Base-by-base conservation (phyloP, 37 sponge, comb jelly and placozoan species). In the Diacarnus erythraeanus region DNA sequence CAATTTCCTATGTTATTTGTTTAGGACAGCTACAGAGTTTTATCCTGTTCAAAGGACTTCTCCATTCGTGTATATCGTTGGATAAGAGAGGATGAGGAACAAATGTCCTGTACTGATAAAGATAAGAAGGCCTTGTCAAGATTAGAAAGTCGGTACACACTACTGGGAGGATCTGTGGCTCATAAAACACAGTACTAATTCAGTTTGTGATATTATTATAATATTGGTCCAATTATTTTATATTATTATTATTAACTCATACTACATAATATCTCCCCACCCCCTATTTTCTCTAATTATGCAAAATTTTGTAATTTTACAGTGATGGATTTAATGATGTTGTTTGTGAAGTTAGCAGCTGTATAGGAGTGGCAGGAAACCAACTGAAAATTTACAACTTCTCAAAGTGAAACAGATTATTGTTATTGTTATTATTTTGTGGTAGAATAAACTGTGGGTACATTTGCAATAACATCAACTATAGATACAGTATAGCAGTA, bases 161-260 rank as follows among this genome's bases (percentile, higher is more conserved):
- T 94, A 31, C 81, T 94, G 40, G 94, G 94, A 61, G 94, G 94
- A 5, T 94, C 94, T 25, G 82, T 94, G 43, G 92, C 88, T 39
- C 83, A 79, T 57, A 87, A 87, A 64, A 79, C 69, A 70, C 90
- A 89, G 90, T 89, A 33, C 84, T 85, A 40, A 18, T 21, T 3
- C 22, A n/a, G n/a, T n/a, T n/a, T n/a, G n/a, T n/a, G n/a, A n/a
- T n/a, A n/a, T n/a, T n/a, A n/a, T n/a, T n/a, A n/a, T n/a, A n/a
- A n/a, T n/a, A n/a, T n/a, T n/a, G n/a, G n/a, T 4, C 40, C 10
- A 17, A 8, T 35, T 10, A 25, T 27, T 27, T 64, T 64, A n/a
- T n/a, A n/a, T n/a, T n/a, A n/a, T n/a, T n/a, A n/a, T n/a, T n/a
- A n/a, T n/a, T n/a, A n/a, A n/a, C n/a, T n/a, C n/a, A n/a, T n/a